These are phyloP conservation scores for Petromus typicus DNA, from an alignment of 2,113 vertebrate species.

Conservation along the genomic window DNA sequence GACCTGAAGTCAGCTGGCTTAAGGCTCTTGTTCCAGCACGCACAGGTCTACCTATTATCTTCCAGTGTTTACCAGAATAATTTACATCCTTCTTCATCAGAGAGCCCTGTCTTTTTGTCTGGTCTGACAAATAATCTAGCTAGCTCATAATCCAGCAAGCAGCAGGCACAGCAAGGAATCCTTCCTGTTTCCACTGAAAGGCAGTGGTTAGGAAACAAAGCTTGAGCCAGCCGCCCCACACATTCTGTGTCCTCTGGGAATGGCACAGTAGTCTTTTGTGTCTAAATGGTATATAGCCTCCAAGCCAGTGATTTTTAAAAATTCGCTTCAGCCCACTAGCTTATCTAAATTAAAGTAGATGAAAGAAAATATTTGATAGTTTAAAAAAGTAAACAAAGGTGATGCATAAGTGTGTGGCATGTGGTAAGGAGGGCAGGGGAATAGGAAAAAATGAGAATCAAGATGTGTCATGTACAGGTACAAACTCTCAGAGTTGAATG, in stretches of 20 bases:
- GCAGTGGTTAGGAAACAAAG: neutral
- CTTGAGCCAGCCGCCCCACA: neutral
- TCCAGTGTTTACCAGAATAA: neutral
- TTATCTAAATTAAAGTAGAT: neutral
- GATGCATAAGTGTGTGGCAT: no score
- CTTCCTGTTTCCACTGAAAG: conserved; percentile 12
- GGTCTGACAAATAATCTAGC: neutral
- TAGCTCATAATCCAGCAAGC: neutral
- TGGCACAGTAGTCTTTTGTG: neutral
- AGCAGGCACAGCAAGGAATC: neutral
- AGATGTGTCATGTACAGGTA: no score
- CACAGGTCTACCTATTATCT: neutral
- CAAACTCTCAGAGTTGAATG: no score
- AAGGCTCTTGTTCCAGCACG: neutral
- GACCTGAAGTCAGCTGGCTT: conserved; percentile 17
- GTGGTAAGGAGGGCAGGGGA: no score
- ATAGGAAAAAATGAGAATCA: no score
- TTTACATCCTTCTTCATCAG: neutral
- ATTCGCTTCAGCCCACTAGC: neutral
- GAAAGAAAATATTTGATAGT: no score
- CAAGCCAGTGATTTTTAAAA: neutral
- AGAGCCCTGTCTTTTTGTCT: neutral
- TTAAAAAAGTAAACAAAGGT: no score
- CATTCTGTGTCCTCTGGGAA: neutral
- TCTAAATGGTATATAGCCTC: neutral